phyloP scores from a whole-genome alignment of 2,797 vertebrate species.

The Pygocentrus nattereri region DNA sequence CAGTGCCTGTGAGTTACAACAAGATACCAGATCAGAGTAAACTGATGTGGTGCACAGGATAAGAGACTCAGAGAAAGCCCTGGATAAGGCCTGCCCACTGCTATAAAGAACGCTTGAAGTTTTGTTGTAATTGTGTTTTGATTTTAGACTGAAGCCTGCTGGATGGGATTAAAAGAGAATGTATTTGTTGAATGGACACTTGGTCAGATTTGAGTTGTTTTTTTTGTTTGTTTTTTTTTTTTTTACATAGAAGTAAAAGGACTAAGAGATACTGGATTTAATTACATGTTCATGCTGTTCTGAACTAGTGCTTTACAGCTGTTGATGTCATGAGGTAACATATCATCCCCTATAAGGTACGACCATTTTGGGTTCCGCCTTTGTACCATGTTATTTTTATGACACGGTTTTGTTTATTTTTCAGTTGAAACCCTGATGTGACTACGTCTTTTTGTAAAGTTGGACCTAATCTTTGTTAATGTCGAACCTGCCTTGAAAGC shows the following conservation, averaged over 20 bases:
- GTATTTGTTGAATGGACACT: slow-evolving; percentile 37
- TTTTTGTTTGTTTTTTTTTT: too few species aligned
- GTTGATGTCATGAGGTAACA: slow-evolving; percentile 63
- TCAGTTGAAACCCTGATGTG: slow-evolving; percentile 39
- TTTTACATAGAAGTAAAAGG: slow-evolving; percentile 25
- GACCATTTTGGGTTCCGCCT: slow-evolving; percentile 46
- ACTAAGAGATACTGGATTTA: slow-evolving; percentile 24
- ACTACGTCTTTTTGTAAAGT: slow-evolving; percentile 48
- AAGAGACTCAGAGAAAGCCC: neutral
- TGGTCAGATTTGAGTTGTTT: slow-evolving; percentile 8
- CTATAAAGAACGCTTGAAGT: slow-evolving; percentile 35
- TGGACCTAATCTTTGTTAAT: slow-evolving; percentile 46
- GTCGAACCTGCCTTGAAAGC: slow-evolving; percentile 70
- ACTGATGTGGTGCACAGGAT: neutral
- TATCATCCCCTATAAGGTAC: slow-evolving; percentile 49
- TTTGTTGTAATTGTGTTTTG: slow-evolving; percentile 56
- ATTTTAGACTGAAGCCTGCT: slow-evolving; percentile 45
- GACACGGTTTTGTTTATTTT: slow-evolving; percentile 17
- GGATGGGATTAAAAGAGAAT: slow-evolving; percentile 54
- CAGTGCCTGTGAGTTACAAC: neutral
- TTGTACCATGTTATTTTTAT: slow-evolving; percentile 53
- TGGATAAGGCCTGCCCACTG: neutral
- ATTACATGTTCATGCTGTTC: slow-evolving; percentile 44
- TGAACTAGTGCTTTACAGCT: slow-evolving; percentile 42
- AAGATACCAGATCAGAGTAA: neutral